Base-by-base conservation (phyloP, 2,888 invertebrate species). In the Campopleginae sp. region DNA sequence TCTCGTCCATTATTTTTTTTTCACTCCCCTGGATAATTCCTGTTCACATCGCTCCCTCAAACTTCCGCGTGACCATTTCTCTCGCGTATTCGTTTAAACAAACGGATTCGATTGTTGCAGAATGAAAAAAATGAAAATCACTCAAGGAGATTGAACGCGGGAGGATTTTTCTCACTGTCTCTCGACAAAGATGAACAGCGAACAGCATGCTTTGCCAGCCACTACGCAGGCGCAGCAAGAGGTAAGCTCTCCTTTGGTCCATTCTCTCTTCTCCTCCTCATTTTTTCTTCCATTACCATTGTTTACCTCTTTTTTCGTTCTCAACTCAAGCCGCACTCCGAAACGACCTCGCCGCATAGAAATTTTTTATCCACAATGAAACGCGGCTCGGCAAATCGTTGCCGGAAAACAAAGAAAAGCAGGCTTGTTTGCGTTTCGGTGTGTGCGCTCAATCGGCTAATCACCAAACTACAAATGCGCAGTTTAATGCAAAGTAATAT, bases 171-270 rank as follows among this genome's bases (percentile, higher is more conserved):
- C 54, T 23, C 77, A 81, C 88, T 88, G 65, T 89, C 89, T 92
- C 89, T 93, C 89, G 91, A 89, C 90, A 88, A 93, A 93, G 89
- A 94, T 94, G 94, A 94, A 94, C 90, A 93, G 91, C 89, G 94
- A 94, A 90, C 94, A 94, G 90, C 94, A 94, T 92, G 92, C 94
- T 88, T 89, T 94, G 92, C 93, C 93, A 91, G 93, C 93, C 89
- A 92, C 93, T 80, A 92, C 94, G 92, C 93, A 93, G 93, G 93
- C 92, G 88, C 93, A 93, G 91, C 93, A 93, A 92, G 93, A 93
- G 93, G 93, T 93, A 89, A 92, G 91, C 82, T 82, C 65, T 44
- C 76, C 70, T 66, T 38, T 12, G 4, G 10, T 61, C 54, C 27
- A 12, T 68, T 71, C 61, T 54, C 31, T 4, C 76, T 12, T 48